phyloP scores from a whole-genome alignment of 1,140 invertebrate genomes.

The Ylistrum balloti region DNA sequence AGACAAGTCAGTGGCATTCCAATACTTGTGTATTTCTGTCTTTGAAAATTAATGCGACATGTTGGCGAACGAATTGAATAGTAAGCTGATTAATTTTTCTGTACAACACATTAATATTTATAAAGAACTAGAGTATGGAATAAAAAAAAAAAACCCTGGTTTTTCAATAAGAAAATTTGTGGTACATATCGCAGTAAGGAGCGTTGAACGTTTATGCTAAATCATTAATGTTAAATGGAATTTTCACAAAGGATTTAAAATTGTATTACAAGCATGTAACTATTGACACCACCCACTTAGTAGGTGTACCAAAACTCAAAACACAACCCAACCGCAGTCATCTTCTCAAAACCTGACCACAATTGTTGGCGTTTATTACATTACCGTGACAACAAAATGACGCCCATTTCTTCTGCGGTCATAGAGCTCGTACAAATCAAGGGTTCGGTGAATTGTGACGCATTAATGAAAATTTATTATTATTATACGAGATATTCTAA shows the following conservation, averaged over 20 bases:
- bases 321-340: neutral
- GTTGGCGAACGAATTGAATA: neutral
- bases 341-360: neutral
- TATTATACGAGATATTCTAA: too few relatives aligned
- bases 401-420: neutral
- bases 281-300: neutral
- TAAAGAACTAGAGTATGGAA: neutral
- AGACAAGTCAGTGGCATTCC: neutral
- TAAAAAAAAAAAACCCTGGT: neutral
- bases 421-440: too few relatives aligned
- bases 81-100: neutral
- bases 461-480: too few relatives aligned
- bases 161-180: neutral
- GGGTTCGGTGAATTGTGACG: too few relatives aligned
- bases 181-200: neutral
- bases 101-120: neutral
- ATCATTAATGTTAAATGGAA: neutral
- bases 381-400: slow-evolving; percentile 26
- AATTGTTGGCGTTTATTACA: neutral
- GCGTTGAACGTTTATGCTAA: neutral
- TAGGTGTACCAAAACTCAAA: neutral
- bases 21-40: slow-evolving; percentile 12
- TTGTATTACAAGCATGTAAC: neutral
- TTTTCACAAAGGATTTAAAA: neutral
- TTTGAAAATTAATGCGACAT: neutral